Conservation (phyloP, 2,888 invertebrate genomes). For the Pocota personata region DNA sequence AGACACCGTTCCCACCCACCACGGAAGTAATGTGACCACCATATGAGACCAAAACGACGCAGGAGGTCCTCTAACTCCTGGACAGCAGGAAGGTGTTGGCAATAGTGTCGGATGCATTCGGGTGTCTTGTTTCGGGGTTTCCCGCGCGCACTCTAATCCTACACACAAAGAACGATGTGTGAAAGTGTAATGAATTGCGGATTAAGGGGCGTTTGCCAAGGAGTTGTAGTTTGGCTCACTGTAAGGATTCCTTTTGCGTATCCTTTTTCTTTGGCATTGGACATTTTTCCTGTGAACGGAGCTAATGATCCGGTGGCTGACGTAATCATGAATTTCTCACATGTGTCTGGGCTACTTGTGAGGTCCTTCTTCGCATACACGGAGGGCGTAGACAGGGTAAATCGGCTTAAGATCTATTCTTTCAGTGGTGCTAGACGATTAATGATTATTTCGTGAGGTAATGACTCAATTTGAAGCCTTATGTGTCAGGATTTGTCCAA, state of each 20-base stretch:
- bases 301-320: constrained; percentile 69
- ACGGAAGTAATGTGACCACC: constrained; percentile 68
- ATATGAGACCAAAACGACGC: constrained; percentile 46
- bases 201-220: constrained; percentile 74
- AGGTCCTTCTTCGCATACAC: constrained; percentile 42
- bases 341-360: constrained; percentile 54
- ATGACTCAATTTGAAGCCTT: constrained; percentile 68
- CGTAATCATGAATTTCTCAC: constrained; percentile 59
- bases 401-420: constrained; percentile 66
- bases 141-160: constrained; percentile 54
- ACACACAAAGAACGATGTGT: constrained; percentile 74
- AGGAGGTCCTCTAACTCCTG: constrained; percentile 55
- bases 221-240: constrained; percentile 44
- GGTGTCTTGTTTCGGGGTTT: constrained; percentile 63
- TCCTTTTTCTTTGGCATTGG: constrained; percentile 32
- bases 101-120: constrained; percentile 67
- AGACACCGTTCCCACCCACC: constrained; percentile 63
- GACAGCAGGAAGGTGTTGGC: constrained; percentile 66
- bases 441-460: constrained; percentile 62
- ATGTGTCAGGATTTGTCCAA: constrained; percentile 24
- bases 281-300: constrained; percentile 36
- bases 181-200: constrained; percentile 77
- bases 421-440: constrained; percentile 37
- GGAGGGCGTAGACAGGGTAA: constrained; percentile 69
- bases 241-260: constrained; percentile 62